Base-by-base conservation (phyloP, 2,888 invertebrate genomes). In the Andrena bicolor region DNA sequence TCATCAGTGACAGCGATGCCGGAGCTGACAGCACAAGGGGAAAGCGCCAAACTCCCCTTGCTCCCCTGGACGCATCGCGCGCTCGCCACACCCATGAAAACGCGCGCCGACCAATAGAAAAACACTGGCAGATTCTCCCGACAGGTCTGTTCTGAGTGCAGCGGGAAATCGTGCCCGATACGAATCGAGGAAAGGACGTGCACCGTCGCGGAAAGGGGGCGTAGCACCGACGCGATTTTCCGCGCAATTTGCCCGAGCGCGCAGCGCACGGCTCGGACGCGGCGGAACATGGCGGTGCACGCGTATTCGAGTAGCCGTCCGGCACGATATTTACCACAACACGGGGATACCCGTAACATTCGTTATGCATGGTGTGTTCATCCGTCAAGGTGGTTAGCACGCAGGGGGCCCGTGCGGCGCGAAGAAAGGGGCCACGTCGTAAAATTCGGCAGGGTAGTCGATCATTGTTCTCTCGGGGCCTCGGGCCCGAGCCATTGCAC, bases 361-460 rank as follows among this genome's bases (percentile, higher is more conserved):
- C 83, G 84, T 84, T 80, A 79, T 82, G 82, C 85, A 82, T 61
- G 76, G 74, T 80, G 82, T 71, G 84, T 72, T 84, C 82, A 84
- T 84, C 84, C 82, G 82, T 85, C 84, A 82, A 76, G 81, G 79
- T 76, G 84, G 84, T 84, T 80, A 84, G 82, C 84, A 82, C 82
- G 81, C 81, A 81, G 72, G 68, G 82, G 84, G 74, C 73, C 76
- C 72, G 78, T 41, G 77, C 76, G 83, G 77, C 70, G 77, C 51
- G 73, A 85, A 80, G 77, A 83, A 83, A 85, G 70, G 83, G 75
- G 48, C 75, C 68, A 68, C 83, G 78, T 85, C 86, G 86, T 86
- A 86, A 86, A 86, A 86, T 86, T 86, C 83, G 79, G 76, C 81
- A 70, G 73, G 79, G 83, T 83, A 86, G 86, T 83, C 86, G 83